Evolutionary conservation across 2,113 vertebrate species (phyloP).

Genomic region (Tympanuchus pallidicinctus): DNA sequence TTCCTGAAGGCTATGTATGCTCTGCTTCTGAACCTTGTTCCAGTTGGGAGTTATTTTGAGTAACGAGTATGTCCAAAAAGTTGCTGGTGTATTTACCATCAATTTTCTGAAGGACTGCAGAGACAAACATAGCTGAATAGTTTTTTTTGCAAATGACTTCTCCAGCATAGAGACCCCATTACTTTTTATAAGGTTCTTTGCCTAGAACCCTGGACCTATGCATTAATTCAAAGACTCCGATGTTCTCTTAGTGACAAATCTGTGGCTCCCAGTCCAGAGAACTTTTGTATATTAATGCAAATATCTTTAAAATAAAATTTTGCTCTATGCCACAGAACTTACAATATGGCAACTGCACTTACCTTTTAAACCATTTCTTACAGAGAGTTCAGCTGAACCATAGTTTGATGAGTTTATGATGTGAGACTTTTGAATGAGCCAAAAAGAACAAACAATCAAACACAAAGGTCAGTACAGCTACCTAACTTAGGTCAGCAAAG

Average conservation of each 20-base stretch:
- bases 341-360: neutral
- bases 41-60: neutral
- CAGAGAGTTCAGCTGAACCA: neutral
- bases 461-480: conserved; percentile 15
- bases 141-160: neutral
- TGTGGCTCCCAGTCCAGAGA: neutral
- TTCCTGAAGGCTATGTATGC: neutral
- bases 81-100: neutral
- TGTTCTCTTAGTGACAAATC: neutral
- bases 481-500: neutral
- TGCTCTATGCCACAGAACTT: neutral
- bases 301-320: neutral
- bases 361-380: conserved; percentile 11
- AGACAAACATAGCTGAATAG: neutral
- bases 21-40: neutral
- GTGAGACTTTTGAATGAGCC: neutral
- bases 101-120: neutral
- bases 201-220: neutral
- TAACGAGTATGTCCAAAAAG: neutral
- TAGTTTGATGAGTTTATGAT: conserved; percentile 45
- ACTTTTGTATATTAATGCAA: neutral
- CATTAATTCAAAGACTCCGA: neutral
- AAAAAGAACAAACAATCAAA: neutral
- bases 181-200: neutral
- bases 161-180: neutral